These are phyloP conservation scores for Cinclus mexicanus DNA, from an alignment of 2,113 vertebrate species.

Conservation along the genomic window DNA sequence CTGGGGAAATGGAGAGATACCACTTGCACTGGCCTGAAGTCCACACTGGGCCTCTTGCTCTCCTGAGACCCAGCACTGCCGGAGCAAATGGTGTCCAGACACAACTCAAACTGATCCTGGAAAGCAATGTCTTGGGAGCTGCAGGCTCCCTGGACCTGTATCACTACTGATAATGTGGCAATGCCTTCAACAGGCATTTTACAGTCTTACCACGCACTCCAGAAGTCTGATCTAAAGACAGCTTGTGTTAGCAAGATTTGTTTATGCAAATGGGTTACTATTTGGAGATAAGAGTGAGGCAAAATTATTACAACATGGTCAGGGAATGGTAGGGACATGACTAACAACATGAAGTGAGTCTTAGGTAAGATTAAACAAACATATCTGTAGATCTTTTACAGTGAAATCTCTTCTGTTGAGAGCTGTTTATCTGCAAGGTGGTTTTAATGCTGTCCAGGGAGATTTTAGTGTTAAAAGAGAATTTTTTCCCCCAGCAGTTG, in stretches of 20 bases:
- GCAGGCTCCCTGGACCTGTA: accelerated
- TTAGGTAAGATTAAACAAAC: background rate
- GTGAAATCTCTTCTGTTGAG: background rate
- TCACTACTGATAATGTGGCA: background rate
- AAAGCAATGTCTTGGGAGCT: background rate
- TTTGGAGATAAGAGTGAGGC: background rate
- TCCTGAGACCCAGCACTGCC: background rate
- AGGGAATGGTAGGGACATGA: background rate
- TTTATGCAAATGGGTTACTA: background rate
- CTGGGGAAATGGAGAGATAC: background rate
- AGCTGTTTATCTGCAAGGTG: background rate
- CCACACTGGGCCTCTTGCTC: background rate
- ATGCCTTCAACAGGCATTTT: background rate
- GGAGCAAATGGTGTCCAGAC: background rate
- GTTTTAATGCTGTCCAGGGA: background rate
- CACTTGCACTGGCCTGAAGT: background rate
- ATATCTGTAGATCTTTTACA: background rate
- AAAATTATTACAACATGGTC: background rate
- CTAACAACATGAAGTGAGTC: background rate
- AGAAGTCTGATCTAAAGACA: background rate
- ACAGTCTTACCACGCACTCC: background rate
- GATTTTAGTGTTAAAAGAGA: background rate
- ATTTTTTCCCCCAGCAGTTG: background rate
- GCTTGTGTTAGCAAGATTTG: background rate
- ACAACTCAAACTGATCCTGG: background rate